Evolutionary conservation across 2,797 vertebrate species (phyloP).

Genomic region (Echeneis naucrates): DNA sequence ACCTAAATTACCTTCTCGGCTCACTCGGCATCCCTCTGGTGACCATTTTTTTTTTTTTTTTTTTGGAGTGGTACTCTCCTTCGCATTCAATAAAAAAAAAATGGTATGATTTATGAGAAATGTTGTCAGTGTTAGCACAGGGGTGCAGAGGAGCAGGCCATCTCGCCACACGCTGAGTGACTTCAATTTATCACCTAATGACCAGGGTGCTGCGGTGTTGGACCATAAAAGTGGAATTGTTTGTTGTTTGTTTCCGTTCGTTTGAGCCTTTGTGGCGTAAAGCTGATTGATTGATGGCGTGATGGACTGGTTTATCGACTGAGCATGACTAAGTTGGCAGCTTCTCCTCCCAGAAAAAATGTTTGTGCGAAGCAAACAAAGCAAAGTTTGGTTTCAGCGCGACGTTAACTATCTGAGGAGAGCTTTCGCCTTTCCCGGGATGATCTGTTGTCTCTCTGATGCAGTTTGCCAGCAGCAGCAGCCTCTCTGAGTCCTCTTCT

Average conservation of each 20-base stretch:
- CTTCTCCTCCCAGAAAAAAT: slow-evolving; percentile 8
- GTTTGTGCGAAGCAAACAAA: slow-evolving; percentile 38
- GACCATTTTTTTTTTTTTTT: too few species aligned
- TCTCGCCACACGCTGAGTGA: slow-evolving; percentile 29
- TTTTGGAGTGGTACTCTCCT: slow-evolving; percentile 1
- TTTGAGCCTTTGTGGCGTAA: slow-evolving; percentile 25
- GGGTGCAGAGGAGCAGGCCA: slow-evolving; percentile 53
- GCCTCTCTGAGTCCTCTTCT: slow-evolving; percentile 27
- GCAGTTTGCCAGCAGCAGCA: slow-evolving; percentile 46
- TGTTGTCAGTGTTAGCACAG: slow-evolving; percentile 59
- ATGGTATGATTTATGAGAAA: slow-evolving; percentile 68
- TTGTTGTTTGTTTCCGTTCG: slow-evolving; percentile 38
- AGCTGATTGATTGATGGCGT: slow-evolving; percentile 33
- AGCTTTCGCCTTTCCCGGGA: slow-evolving; percentile 16
- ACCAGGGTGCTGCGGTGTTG: slow-evolving; percentile 24
- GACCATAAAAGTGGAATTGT: slow-evolving; percentile 17
- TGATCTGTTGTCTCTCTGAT: slow-evolving; percentile 37
- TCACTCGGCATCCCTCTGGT: slow-evolving; percentile 29
- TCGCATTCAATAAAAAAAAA: slow-evolving; percentile 50
- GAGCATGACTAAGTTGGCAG: slow-evolving; percentile 2
- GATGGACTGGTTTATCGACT: slow-evolving; percentile 42
- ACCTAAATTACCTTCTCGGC: slow-evolving; percentile 34
- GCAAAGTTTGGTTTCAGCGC: slow-evolving; percentile 44
- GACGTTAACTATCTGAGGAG: slow-evolving; percentile 32
- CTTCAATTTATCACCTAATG: slow-evolving; percentile 64